Evolutionary conservation across 2,888 invertebrate genomes (phyloP).

Genomic region (Octonoba sinensis): DNA sequence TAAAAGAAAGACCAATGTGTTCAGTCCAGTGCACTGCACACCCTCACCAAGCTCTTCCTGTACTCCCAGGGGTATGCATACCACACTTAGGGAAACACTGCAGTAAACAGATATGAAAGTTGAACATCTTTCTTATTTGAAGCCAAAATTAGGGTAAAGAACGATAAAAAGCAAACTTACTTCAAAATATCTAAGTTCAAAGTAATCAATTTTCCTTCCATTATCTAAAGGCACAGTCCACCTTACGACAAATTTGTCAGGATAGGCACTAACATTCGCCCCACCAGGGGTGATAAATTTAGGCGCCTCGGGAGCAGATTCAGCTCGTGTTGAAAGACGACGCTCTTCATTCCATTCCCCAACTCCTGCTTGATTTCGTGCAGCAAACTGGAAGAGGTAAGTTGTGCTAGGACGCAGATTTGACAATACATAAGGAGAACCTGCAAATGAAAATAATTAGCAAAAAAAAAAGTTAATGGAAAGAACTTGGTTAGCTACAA

Average conservation of each 20-base stretch:
- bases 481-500: neutral
- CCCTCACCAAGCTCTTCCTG: no score
- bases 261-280: constrained; percentile 68
- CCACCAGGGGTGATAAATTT: constrained; percentile 73
- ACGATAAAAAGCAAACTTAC: constrained; percentile 74
- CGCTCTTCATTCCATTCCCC: constrained; percentile 81
- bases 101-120: no score
- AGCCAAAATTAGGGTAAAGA: no score
- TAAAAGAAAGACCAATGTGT: no score
- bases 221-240: constrained; percentile 91
- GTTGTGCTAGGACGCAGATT: constrained; percentile 81
- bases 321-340: constrained; percentile 81
- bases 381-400: constrained; percentile 88
- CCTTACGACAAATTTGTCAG: constrained; percentile 76
- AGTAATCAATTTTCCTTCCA: constrained; percentile 88
- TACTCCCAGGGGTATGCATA: no score
- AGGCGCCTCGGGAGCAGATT: constrained; percentile 83
- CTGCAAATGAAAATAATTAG: constrained; percentile 71
- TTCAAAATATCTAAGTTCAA: constrained; percentile 84
- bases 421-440: constrained; percentile 85
- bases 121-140: no score
- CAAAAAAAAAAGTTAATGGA: neutral
- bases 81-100: no score
- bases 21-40: no score
- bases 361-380: constrained; percentile 85